Evolutionary conservation across 2,888 invertebrate genomes (phyloP).

Genomic region (Ceriagrion tenellum): DNA sequence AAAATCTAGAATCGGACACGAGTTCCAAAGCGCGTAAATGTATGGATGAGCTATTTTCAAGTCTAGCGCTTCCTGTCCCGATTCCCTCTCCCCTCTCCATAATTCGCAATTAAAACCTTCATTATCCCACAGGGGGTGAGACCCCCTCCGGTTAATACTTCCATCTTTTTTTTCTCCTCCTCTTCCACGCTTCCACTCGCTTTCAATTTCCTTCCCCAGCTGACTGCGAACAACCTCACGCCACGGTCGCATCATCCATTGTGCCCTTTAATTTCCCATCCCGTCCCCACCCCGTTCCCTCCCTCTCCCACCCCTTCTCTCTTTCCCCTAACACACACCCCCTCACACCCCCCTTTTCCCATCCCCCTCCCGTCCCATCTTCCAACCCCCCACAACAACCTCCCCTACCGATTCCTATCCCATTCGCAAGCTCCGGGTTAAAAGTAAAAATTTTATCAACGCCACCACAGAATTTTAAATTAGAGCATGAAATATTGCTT

Average conservation of each 20-base stretch:
- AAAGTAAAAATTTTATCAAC: too few species aligned
- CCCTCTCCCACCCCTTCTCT: not conserved
- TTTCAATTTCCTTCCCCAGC: slow-evolving; percentile 15
- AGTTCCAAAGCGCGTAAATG: not conserved
- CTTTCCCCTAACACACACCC: not conserved
- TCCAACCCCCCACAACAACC: too few species aligned
- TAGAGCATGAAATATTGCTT: too few species aligned
- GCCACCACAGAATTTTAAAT: too few species aligned
- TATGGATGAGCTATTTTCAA: not conserved
- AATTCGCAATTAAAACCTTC: slow-evolving; percentile 59
- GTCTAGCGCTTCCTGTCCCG: not conserved
- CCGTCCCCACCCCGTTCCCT: not conserved
- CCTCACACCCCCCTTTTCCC: not conserved
- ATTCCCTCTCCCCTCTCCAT: not conserved
- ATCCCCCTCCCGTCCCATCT: not conserved
- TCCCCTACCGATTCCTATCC: too few species aligned
- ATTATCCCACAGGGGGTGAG: not conserved
- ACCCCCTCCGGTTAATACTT: not conserved
- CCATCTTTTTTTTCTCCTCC: not conserved
- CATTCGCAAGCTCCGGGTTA: too few species aligned
- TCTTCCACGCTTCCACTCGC: not conserved
- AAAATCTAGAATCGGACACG: too few species aligned
- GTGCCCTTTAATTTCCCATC: slow-evolving; percentile 36
- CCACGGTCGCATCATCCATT: slow-evolving; percentile 28
- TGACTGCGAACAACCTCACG: not conserved